These are phyloP conservation scores for Bryconaethiops microstoma DNA, from an alignment of 2,797 vertebrate genomes.

Conservation along the genomic window DNA sequence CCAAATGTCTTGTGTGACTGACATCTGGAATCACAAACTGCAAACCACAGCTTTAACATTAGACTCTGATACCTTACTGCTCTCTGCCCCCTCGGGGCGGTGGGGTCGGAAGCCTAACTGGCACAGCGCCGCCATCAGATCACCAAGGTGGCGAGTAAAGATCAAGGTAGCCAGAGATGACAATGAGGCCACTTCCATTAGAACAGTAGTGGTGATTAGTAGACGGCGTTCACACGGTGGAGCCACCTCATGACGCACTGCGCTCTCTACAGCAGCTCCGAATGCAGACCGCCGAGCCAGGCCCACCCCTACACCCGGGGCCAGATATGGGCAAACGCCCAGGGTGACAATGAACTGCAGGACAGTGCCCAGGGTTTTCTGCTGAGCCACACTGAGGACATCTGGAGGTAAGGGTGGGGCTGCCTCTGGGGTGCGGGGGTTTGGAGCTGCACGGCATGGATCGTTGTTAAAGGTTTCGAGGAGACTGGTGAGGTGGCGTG, in stretches of 20 bases:
- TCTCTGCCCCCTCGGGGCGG: constrained; percentile 58
- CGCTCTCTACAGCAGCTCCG: constrained; percentile 74
- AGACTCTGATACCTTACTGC: constrained; percentile 60
- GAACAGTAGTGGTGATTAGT: constrained; percentile 65
- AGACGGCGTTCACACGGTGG: constrained; percentile 68
- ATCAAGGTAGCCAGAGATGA: constrained; percentile 79
- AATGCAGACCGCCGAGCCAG: constrained; percentile 80
- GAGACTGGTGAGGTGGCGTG: constrained; percentile 73
- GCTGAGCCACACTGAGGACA: constrained; percentile 85
- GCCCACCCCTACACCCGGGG: constrained; percentile 83
- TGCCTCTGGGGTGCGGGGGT: constrained; percentile 69
- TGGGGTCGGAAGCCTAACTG: constrained; percentile 85
- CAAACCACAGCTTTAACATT: not conserved
- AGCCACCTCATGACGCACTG: constrained; percentile 50
- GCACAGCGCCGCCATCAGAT: constrained; percentile 86
- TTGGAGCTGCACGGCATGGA: constrained; percentile 49
- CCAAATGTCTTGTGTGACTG: not conserved
- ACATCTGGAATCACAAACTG: not conserved
- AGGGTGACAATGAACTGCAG: constrained; percentile 87
- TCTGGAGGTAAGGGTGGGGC: constrained; percentile 87
- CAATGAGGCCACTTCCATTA: constrained; percentile 76
- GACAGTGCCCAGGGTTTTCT: constrained; percentile 76
- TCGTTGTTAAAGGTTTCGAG: constrained; percentile 68
- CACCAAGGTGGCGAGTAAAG: constrained; percentile 85
- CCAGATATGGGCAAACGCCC: constrained; percentile 86